Evolutionary conservation across 2,888 invertebrate genomes (phyloP).

Genomic region (Holacanthella duospinosa): DNA sequence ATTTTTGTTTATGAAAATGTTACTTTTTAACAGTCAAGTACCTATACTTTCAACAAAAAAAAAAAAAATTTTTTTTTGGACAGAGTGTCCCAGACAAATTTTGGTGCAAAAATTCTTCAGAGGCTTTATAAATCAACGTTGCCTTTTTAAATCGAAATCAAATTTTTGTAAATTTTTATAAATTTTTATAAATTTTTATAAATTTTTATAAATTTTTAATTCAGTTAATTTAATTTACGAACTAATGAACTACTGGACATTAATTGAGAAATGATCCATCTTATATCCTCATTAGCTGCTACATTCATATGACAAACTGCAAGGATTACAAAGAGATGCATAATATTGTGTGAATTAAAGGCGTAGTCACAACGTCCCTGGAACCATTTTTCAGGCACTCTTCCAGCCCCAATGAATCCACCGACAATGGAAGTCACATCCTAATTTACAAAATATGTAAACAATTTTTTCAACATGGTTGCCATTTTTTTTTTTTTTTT

Average conservation of each 20-base stretch:
- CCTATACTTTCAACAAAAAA: too few species aligned
- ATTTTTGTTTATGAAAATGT: too few species aligned
- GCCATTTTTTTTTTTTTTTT: neutral
- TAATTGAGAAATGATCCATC: neutral
- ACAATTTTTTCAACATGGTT: too few species aligned
- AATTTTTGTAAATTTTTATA: too few species aligned
- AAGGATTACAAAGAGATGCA: slow-evolving; percentile 1
- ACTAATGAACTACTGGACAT: neutral
- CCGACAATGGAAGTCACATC: slow-evolving; percentile 1
- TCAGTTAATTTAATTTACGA: neutral
- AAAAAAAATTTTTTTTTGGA: too few species aligned
- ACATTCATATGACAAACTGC: neutral
- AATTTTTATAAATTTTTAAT: too few species aligned
- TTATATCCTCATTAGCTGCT: neutral
- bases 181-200: too few species aligned
- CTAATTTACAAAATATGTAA: neutral
- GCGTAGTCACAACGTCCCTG: neutral
- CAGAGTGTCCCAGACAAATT: too few species aligned
- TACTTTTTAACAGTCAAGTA: too few species aligned
- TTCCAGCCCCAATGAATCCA: neutral
- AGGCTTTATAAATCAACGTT: too few species aligned
- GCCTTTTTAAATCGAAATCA: too few species aligned
- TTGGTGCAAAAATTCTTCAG: too few species aligned
- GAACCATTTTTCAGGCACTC: neutral
- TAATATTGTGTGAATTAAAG: neutral